A percentile compares a stretch with the other conserved stretches of the same genome.
phyloP scores from a whole-genome alignment of 2,888 invertebrate genomes.

The Chaitophorus viminalis region DNA sequence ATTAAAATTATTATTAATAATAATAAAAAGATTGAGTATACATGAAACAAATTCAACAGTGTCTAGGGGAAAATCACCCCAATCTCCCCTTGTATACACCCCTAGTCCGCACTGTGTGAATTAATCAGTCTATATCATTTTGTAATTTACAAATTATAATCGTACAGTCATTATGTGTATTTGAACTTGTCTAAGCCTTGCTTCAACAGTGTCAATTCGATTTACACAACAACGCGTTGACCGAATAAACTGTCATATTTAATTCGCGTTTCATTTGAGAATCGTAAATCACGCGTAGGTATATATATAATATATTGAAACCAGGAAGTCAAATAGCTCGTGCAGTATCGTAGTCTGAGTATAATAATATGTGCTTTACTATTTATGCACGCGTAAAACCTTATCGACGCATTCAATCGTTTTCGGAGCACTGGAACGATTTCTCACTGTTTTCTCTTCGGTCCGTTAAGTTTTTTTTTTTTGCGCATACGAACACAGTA shows the following conservation, averaged over 20 bases:
- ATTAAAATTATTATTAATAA: too few relatives aligned
- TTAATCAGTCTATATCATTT: too few relatives aligned
- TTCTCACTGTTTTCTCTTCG: neutral
- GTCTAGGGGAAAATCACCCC: too few relatives aligned
- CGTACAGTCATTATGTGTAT: too few relatives aligned
- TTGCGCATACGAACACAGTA: neutral
- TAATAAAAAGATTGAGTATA: too few relatives aligned
- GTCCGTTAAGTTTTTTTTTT: neutral
- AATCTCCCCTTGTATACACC: too few relatives aligned
- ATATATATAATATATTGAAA: neutral
- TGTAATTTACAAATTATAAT: too few relatives aligned
- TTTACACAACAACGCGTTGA: neutral
- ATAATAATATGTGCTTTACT: neutral
- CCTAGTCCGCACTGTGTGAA: too few relatives aligned
- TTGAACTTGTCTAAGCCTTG: too few relatives aligned
- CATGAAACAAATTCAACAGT: too few relatives aligned
- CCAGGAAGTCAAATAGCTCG: neutral
- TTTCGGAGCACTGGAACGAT: neutral
- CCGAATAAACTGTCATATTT: neutral
- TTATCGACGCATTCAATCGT: constrained; percentile 4
- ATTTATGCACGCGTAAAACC: neutral
- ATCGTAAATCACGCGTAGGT: neutral
- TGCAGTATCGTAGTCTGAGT: neutral
- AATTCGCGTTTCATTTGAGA: neutral
- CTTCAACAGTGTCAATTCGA: too few relatives aligned